Evolutionary conservation across 2,797 vertebrate species (phyloP).

Genomic region (Epinephelus awoara): DNA sequence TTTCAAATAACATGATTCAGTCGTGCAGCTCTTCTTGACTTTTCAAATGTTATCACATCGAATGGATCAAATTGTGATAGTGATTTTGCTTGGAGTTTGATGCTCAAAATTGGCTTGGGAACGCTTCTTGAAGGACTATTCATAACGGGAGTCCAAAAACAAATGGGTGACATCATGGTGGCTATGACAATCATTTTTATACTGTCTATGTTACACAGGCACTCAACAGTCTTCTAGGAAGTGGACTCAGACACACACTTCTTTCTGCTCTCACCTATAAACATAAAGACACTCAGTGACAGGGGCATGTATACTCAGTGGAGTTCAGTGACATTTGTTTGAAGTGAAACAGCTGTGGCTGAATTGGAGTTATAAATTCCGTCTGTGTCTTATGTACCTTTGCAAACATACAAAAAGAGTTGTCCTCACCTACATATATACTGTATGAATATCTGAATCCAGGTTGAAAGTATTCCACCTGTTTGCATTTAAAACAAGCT

Average conservation of each 20-base stretch:
- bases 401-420: slow-evolving; percentile 6
- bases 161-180: too few species aligned
- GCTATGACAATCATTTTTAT: too few species aligned
- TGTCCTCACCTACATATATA: background rate
- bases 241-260: slow-evolving; percentile 4
- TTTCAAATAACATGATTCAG: too few species aligned
- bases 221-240: slow-evolving; percentile 20
- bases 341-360: slow-evolving; percentile 65
- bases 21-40: too few species aligned
- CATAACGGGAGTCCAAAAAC: too few species aligned
- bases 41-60: too few species aligned
- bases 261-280: slow-evolving; percentile 45
- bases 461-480: slow-evolving; percentile 6
- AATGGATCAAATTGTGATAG: too few species aligned
- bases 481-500: slow-evolving; percentile 26
- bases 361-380: slow-evolving; percentile 8
- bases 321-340: slow-evolving; percentile 66
- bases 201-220: background rate
- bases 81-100: too few species aligned
- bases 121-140: too few species aligned
- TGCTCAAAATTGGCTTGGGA: too few species aligned
- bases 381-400: slow-evolving; percentile 12
- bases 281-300: slow-evolving; percentile 55
- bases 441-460: background rate
- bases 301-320: slow-evolving; percentile 37